Conservation (phyloP, 2,113 vertebrate species). For the Cinclus cinclus region DNA sequence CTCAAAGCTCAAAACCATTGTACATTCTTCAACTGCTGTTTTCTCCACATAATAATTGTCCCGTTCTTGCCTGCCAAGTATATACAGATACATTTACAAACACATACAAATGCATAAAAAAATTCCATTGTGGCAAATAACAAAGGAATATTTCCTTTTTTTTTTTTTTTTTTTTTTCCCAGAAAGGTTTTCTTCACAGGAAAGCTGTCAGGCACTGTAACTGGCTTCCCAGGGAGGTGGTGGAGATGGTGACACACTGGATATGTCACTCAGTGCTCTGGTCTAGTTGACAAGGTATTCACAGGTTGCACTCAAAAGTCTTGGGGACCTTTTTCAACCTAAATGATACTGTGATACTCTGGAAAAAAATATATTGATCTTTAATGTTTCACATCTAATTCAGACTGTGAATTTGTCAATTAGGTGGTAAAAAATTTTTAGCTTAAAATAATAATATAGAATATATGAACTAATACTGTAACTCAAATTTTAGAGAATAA, state of each 20-base stretch:
- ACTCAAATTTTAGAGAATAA: neutral
- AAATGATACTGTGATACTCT: neutral
- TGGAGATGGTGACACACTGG: too few relatives aligned
- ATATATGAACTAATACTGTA: neutral
- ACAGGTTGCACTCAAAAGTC: neutral
- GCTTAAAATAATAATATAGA: neutral
- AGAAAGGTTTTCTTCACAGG: neutral
- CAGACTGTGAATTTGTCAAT: neutral
- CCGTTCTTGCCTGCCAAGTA: neutral
- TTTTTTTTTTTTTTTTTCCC: neutral
- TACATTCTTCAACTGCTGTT: neutral
- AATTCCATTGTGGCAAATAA: neutral
- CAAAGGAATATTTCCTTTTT: neutral
- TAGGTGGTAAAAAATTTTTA: neutral
- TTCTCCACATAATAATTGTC: neutral
- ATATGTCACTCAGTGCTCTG: neutral
- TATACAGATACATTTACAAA: neutral
- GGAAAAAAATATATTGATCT: neutral
- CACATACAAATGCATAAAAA: rapidly evolving
- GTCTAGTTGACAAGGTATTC: neutral
- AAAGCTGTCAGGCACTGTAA: neutral
- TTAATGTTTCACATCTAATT: neutral
- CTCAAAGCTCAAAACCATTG: neutral
- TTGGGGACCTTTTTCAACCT: neutral
- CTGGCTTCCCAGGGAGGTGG: neutral